Percentiles rank a stretch among this genome's conserved stretches.
These are phyloP conservation scores for Peromyscus melanophrys DNA, from an alignment of 2,797 vertebrate species.

Conservation along the genomic window DNA sequence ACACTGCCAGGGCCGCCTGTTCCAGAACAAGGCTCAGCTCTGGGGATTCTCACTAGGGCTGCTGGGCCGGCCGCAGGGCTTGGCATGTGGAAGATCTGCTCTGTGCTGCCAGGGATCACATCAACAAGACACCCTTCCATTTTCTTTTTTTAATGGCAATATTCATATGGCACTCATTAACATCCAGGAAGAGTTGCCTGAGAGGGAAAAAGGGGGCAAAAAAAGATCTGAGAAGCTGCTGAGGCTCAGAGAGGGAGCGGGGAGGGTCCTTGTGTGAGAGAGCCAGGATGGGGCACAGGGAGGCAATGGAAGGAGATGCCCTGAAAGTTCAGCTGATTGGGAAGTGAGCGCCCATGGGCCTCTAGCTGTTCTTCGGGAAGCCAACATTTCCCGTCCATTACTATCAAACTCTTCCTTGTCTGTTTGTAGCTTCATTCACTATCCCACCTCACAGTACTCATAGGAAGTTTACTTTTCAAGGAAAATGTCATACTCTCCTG, in stretches of 20 bases:
- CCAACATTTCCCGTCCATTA: not conserved
- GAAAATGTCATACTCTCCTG: not conserved
- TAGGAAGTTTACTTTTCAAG: slow-evolving; percentile 16
- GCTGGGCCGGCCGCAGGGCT: not conserved
- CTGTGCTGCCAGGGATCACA: not conserved
- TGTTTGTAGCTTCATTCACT: not conserved
- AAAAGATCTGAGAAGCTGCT: not conserved
- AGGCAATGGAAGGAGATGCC: no score
- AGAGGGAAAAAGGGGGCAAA: not conserved
- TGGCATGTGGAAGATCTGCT: not conserved
- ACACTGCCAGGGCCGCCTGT: not conserved
- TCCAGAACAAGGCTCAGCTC: not conserved
- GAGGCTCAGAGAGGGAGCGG: not conserved
- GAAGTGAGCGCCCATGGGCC: not conserved
- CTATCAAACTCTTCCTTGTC: not conserved
- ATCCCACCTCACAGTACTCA: not conserved
- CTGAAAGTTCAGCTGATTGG: not conserved
- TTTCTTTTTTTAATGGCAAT: not conserved
- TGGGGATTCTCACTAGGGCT: not conserved
- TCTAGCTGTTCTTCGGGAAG: not conserved
- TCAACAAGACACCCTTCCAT: not conserved
- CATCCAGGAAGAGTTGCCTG: not conserved
- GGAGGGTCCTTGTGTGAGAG: not conserved
- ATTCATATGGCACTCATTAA: not conserved
- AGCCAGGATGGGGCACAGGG: not conserved